A percentile compares a stretch with the other conserved stretches of the same genome.
These are phyloP conservation scores for Lucifuga dentata DNA, from an alignment of 2,113 vertebrate species.

Conservation along the genomic window DNA sequence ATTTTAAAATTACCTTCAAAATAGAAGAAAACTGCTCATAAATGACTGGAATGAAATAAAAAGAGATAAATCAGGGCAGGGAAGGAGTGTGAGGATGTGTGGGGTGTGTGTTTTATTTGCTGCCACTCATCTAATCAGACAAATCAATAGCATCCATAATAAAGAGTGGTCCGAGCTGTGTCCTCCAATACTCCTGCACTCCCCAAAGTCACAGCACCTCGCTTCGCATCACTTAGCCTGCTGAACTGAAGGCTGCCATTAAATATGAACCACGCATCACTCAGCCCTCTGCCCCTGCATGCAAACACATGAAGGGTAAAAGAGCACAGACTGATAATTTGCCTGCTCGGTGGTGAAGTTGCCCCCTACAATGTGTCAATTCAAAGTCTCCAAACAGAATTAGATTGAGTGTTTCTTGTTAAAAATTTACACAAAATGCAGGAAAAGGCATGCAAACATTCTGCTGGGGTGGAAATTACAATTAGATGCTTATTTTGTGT, in stretches of 20 bases:
- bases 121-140: slow-evolving; percentile 67
- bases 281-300: slow-evolving; percentile 55
- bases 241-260: slow-evolving; percentile 74
- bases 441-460: slow-evolving; percentile 20
- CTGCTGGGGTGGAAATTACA: slow-evolving; percentile 55
- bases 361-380: slow-evolving; percentile 6
- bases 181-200: slow-evolving; percentile 63
- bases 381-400: slow-evolving; percentile 41
- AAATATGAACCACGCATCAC: slow-evolving; percentile 74
- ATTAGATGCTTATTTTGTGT: slow-evolving; percentile 65
- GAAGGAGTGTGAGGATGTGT: not conserved
- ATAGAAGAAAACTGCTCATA: not conserved
- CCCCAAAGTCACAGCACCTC: slow-evolving; percentile 69
- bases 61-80: not conserved
- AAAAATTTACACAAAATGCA: slow-evolving; percentile 35
- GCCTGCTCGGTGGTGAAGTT: slow-evolving; percentile 37
- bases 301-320: slow-evolving; percentile 70
- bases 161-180: slow-evolving; percentile 54
- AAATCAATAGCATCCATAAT: slow-evolving; percentile 74
- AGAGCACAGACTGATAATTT: slow-evolving; percentile 64
- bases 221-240: slow-evolving; percentile 70
- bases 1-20: not conserved
- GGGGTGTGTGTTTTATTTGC: slow-evolving; percentile 36
- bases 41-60: slow-evolving; percentile 1
- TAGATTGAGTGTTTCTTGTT: slow-evolving; percentile 23